These are phyloP conservation scores for Sminthurinus aureus DNA, from an alignment of 2,888 invertebrate genomes.

Conservation along the genomic window DNA sequence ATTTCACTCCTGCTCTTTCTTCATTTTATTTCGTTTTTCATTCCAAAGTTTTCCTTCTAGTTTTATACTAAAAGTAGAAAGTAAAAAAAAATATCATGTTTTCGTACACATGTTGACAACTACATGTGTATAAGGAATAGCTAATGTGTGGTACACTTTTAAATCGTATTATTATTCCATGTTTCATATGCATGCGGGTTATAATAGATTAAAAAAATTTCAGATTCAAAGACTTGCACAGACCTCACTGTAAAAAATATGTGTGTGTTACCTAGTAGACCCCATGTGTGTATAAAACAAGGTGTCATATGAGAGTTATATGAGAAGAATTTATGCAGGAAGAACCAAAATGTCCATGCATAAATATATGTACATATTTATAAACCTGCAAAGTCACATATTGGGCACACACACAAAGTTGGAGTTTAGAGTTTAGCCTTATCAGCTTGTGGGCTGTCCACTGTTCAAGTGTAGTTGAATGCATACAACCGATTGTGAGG, in stretches of 20 bases:
- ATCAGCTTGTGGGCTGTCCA: background rate
- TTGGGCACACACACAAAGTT: background rate
- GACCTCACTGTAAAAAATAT: background rate
- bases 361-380: no score
- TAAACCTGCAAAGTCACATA: no score
- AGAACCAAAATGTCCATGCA: background rate
- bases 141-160: background rate
- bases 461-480: background rate
- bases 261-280: background rate
- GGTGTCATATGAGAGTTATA: background rate
- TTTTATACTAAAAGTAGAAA: no score
- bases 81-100: background rate
- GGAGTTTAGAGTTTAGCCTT: background rate
- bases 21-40: no score
- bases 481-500: background rate
- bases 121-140: background rate
- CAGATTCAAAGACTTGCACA: background rate
- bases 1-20: no score
- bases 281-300: background rate
- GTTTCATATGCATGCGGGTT: background rate
- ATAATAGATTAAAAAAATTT: constrained; percentile 5
- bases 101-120: background rate
- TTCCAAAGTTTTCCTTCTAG: no score
- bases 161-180: background rate
- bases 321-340: background rate